Conservation (phyloP, 92 coral and sea anemone species). For the Ricordea florida region DNA sequence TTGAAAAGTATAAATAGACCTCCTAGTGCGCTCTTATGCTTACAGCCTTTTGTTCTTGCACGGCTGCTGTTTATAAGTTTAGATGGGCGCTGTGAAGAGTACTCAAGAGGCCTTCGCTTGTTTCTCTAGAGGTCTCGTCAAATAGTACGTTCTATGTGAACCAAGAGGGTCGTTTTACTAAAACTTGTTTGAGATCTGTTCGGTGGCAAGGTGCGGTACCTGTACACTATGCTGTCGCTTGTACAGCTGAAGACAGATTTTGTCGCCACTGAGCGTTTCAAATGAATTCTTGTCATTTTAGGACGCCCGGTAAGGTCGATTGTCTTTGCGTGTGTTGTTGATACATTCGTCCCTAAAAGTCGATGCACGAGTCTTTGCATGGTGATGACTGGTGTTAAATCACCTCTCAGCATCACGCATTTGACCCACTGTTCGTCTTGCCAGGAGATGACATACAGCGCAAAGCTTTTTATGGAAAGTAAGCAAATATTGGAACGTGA, state of each 20-base stretch:
- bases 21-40: constrained; percentile 81
- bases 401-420: constrained; percentile 38
- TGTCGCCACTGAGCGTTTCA: constrained; percentile 22
- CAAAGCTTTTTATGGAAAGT: constrained; percentile 54
- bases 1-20: constrained; percentile 80
- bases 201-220: neutral
- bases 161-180: neutral
- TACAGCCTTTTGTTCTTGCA: constrained; percentile 37
- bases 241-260: constrained; percentile 17
- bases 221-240: constrained; percentile 10
- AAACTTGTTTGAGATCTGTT: neutral
- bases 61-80: constrained; percentile 41
- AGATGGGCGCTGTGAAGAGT: constrained; percentile 36
- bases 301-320: constrained; percentile 27
- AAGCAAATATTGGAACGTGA: constrained; percentile 75
- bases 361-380: constrained; percentile 30
- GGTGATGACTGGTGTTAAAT: constrained; percentile 68
- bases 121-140: neutral
- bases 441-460: constrained; percentile 23
- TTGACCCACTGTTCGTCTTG: constrained; percentile 37
- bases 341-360: constrained; percentile 33
- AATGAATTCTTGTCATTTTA: constrained; percentile 60
- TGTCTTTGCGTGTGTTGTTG: constrained; percentile 74
- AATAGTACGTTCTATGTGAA: neutral
- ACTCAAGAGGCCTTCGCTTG: constrained; percentile 21